Evolutionary conservation across 2,888 invertebrate genomes (phyloP).

Genomic region (Augochlorella aurata): DNA sequence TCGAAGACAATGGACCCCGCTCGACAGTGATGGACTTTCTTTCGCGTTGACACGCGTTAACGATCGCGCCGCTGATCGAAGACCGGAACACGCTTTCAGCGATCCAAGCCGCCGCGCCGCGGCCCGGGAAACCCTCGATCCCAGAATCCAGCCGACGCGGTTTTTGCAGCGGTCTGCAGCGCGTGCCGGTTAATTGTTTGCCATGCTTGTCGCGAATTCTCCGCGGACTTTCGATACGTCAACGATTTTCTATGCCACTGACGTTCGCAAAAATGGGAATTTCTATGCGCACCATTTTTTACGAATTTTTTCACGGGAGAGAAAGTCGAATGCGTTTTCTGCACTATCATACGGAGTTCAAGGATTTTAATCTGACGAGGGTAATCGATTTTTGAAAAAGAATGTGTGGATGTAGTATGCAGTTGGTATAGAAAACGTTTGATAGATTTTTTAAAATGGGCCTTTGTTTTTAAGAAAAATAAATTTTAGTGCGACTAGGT

Average conservation of each 20-base stretch:
- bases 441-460: no score
- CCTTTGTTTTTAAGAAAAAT: no score
- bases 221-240: not conserved
- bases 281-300: no score
- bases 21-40: constrained; percentile 60
- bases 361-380: no score
- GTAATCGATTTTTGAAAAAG: no score
- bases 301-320: no score
- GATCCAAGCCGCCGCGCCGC: constrained; percentile 28
- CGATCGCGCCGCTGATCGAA: constrained; percentile 41
- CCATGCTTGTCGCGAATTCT: not conserved
- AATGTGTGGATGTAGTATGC: no score
- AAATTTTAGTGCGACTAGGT: no score
- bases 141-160: constrained; percentile 17
- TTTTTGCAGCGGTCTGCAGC: constrained; percentile 38
- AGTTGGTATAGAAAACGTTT: no score
- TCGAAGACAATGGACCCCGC: constrained; percentile 53
- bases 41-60: constrained; percentile 56
- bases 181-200: constrained; percentile 32
- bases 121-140: constrained; percentile 20
- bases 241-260: not conserved
- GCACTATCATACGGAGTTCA: no score
- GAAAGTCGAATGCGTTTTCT: no score
- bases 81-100: constrained; percentile 45
- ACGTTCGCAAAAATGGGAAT: no score